Percentiles rank a stretch among this genome's conserved stretches.
Evolutionary conservation across 2,113 vertebrate species (phyloP).

Genomic region (Corythornis madagascariensis): DNA sequence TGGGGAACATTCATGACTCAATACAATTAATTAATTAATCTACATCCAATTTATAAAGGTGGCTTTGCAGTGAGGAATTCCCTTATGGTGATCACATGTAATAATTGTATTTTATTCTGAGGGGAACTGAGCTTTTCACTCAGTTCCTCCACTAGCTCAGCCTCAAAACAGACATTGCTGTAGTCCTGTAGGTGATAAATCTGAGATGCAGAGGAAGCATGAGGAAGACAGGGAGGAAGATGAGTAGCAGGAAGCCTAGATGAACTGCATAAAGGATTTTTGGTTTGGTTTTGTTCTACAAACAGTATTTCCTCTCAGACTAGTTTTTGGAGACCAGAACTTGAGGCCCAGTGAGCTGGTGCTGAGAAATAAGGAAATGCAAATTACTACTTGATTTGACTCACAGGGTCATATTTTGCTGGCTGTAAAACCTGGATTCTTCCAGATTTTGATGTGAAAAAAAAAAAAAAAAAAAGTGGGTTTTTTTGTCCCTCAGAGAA

Average conservation of each 20-base stretch:
- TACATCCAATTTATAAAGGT: background rate
- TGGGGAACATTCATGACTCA: background rate
- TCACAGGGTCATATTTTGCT: background rate
- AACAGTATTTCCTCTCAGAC: background rate
- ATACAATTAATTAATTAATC: background rate
- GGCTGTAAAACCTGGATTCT: background rate
- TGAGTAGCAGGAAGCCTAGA: background rate
- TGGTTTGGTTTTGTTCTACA: background rate
- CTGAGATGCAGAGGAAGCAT: background rate
- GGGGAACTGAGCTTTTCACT: background rate
- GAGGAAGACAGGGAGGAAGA: background rate
- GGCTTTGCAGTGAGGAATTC: background rate
- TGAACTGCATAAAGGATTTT: background rate
- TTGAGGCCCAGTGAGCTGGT: background rate
- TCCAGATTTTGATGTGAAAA: background rate
- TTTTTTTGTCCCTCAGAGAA: background rate
- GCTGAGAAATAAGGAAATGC: background rate
- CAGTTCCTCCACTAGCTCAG: background rate
- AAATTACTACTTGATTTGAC: background rate
- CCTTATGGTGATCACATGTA: background rate
- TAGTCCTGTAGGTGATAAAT: background rate
- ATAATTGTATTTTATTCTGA: background rate
- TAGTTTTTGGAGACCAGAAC: background rate
- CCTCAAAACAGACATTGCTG: fast-evolving
- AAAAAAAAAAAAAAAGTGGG: background rate